These are phyloP conservation scores for Laspeyria flexula DNA, from an alignment of 2,888 invertebrate species.

Conservation along the genomic window DNA sequence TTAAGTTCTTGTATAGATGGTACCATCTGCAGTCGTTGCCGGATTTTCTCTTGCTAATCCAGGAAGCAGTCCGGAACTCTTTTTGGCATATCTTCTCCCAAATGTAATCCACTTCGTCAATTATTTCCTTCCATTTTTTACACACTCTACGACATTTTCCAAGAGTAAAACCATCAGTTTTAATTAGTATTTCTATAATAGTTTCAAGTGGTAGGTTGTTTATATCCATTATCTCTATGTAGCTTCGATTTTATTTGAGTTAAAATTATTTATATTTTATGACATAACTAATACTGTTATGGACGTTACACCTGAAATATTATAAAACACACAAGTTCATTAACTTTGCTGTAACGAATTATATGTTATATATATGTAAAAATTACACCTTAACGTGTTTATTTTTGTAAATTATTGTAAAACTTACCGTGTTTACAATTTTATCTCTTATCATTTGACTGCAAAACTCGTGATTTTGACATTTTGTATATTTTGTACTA, in stretches of 20 bases:
- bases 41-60: constrained; percentile 67
- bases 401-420: not conserved
- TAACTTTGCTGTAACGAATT: too few species aligned
- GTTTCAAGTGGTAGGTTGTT: constrained; percentile 66
- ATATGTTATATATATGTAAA: too few species aligned
- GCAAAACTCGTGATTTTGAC: constrained; percentile 68
- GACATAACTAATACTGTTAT: not conserved
- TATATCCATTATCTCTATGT: constrained; percentile 40
- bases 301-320: not conserved
- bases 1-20: constrained; percentile 69
- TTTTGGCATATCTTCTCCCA: constrained; percentile 66
- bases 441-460: constrained; percentile 37
- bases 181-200: constrained; percentile 65
- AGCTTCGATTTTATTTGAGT: not conserved
- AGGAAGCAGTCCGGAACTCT: constrained; percentile 62
- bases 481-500: constrained; percentile 33
- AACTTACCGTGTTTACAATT: constrained; percentile 52
- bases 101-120: constrained; percentile 61
- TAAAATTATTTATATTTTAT: not conserved
- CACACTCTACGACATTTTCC: constrained; percentile 69
- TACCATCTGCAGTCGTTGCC: constrained; percentile 66
- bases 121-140: constrained; percentile 62
- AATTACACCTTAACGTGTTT: not conserved
- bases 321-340: not conserved
- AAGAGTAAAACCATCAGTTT: constrained; percentile 62